Base-by-base conservation (phyloP, 2,888 invertebrate genomes). In the Panzeria rudis region DNA sequence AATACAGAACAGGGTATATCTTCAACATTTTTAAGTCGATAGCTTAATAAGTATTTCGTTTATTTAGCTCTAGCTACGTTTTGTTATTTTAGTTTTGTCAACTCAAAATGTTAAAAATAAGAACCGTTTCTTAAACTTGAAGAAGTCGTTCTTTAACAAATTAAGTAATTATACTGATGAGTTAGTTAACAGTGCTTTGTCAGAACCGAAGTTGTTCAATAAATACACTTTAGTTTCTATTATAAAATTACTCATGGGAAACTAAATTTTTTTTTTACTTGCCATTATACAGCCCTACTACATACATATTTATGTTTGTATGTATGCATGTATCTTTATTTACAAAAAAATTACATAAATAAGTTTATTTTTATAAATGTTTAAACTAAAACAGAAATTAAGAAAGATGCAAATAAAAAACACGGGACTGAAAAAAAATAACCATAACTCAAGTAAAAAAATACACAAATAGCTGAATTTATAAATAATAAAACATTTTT, bases 371-470 rank as follows among this genome's bases (percentile, higher is more conserved):
- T 81, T 84, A 75, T 76, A 75, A 75, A 71, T 76, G 41, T 80
- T 84, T 64, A 71, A 81, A 75, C 25, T 44, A 20, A 29, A 29
- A 29, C 2, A 29, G 0, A 50, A 50, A 50, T 50, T 15, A 17
- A 11, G 35, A 83, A 52, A 84, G 41, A 47, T n/a, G 69, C 15
- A 71, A 62, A 69, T 25, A 17, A 64, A 72, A 56, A 47, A 68
- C 73, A 82, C 82, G 84, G 84, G 84, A 85, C 82, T 85, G 78
- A 73, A 82, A 84, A 80, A 61, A 52, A 76, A 81, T 17, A 76
- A 81, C 79, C 80, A 84, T 71, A 81, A 79, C 61, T 72, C 61
- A 85, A 84, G 6, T 35, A 38, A 38, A 20, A 11, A 56, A 41
- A 54, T 62, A 69, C 56, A 54, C 17, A 69, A 76, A 78, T 82